Conservation (phyloP, 2,797 vertebrate species). For the Channallabes apus region DNA sequence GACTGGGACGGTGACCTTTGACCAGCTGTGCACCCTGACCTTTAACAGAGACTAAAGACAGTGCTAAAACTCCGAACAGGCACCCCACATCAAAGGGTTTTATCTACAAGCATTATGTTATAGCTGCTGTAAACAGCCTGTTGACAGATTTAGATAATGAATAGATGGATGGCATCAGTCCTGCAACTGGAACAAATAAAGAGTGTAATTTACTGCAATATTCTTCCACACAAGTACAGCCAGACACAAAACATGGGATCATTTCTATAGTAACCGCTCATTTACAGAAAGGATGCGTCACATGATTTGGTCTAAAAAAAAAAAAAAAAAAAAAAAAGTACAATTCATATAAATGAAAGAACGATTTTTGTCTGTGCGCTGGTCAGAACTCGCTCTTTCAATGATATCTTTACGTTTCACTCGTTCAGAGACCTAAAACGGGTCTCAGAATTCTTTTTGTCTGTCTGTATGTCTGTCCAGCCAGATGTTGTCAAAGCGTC, state of each 20-base stretch:
- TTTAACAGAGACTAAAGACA: background rate
- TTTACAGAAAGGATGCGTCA: background rate
- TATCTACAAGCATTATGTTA: background rate
- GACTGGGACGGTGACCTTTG: constrained; percentile 14
- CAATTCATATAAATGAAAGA: too few relatives aligned
- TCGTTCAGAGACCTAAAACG: too few relatives aligned
- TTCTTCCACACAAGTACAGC: background rate
- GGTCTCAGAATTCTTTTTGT: too few relatives aligned
- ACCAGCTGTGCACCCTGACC: background rate
- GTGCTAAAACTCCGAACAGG: constrained; percentile 15
- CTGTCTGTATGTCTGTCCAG: too few relatives aligned
- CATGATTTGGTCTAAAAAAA: too few relatives aligned
- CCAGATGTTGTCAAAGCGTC: too few relatives aligned
- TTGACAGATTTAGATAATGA: constrained; percentile 1
- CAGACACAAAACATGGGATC: background rate
- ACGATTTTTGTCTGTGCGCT: too few relatives aligned
- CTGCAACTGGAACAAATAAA: background rate
- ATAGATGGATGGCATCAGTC: background rate
- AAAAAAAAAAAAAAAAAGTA: too few relatives aligned
- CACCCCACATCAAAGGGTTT: constrained; percentile 13
- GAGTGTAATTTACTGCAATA: constrained; percentile 6
- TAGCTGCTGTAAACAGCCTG: background rate
- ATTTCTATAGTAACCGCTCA: background rate
- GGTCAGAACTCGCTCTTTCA: too few relatives aligned
- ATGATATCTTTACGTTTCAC: too few relatives aligned